Conservation (phyloP, 1,140 invertebrate species). For the Nomia melanderi region DNA sequence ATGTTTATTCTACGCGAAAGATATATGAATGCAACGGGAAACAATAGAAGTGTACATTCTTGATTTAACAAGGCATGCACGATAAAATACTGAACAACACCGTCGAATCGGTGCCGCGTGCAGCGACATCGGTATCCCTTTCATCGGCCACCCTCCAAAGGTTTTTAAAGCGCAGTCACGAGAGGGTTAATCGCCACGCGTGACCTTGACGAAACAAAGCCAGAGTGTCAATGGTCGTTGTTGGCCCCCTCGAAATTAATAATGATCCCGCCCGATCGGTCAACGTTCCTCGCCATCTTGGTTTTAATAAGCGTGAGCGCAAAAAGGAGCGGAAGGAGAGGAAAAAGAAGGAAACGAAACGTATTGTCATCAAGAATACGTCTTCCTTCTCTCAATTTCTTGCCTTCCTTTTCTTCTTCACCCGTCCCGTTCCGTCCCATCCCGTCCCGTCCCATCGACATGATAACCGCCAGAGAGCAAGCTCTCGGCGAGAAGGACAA, state of each 20-base stretch:
- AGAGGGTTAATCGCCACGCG: slow-evolving; percentile 54
- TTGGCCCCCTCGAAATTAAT: slow-evolving; percentile 66
- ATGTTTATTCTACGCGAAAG: not conserved
- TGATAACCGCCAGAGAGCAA: slow-evolving; percentile 59
- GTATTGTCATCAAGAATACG: slow-evolving; percentile 59
- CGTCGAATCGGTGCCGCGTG: slow-evolving; percentile 20
- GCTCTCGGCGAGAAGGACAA: slow-evolving; percentile 69
- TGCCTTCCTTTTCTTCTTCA: not conserved
- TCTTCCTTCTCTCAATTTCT: slow-evolving; percentile 21
- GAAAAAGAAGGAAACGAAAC: slow-evolving; percentile 29
- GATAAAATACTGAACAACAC: slow-evolving; percentile 33
- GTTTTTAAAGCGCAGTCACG: slow-evolving; percentile 24
- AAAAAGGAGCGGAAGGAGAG: slow-evolving; percentile 30
- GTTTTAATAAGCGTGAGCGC: slow-evolving; percentile 58
- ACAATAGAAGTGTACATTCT: slow-evolving; percentile 3
- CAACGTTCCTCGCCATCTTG: slow-evolving; percentile 60
- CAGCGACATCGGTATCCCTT: slow-evolving; percentile 26
- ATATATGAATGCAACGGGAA: not conserved
- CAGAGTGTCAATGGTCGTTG: slow-evolving; percentile 53
- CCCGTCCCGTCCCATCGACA: not conserved
- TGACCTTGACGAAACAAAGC: slow-evolving; percentile 39
- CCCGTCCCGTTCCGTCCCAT: not conserved
- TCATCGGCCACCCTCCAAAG: slow-evolving; percentile 33
- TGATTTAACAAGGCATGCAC: slow-evolving; percentile 12
- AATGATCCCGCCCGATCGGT: slow-evolving; percentile 63